These are phyloP conservation scores for Leucopsar rothschildi DNA, from an alignment of 2,113 vertebrate genomes.

Conservation along the genomic window DNA sequence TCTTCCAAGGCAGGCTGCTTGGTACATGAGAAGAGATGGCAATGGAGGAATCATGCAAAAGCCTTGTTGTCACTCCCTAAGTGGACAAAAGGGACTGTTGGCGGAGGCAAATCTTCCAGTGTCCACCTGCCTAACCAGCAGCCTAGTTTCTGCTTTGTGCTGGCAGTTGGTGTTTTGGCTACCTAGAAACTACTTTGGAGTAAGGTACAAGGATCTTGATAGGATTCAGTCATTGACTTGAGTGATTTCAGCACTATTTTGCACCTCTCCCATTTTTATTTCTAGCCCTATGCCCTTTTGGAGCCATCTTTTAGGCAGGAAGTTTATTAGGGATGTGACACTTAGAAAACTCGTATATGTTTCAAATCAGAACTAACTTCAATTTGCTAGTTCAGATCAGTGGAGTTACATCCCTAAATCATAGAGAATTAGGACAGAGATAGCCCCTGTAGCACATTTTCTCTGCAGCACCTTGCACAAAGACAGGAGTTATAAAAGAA, in stretches of 20 bases:
- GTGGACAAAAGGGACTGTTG: background rate
- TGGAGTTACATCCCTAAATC: background rate
- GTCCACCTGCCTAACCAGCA: background rate
- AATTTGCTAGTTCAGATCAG: background rate
- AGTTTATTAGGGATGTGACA: background rate
- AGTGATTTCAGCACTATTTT: background rate
- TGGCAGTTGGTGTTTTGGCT: background rate
- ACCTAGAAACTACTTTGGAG: background rate
- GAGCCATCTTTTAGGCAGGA: background rate
- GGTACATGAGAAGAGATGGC: background rate
- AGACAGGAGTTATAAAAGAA: background rate
- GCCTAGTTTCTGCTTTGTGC: background rate
- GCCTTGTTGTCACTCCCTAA: background rate
- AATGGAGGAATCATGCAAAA: background rate
- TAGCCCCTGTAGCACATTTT: accelerated
- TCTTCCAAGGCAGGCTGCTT: background rate
- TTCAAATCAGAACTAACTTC: background rate
- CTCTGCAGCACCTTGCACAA: background rate
- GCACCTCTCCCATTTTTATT: background rate
- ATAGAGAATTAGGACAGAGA: background rate
- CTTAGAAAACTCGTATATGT: background rate
- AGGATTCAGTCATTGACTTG: background rate
- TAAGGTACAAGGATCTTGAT: background rate
- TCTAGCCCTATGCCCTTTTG: background rate
- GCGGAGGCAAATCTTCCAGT: background rate